Evolutionary conservation across 2,797 vertebrate genomes (phyloP), one percentile per base, ranked within the genome.

Genomic region (Chanos chanos): DNA sequence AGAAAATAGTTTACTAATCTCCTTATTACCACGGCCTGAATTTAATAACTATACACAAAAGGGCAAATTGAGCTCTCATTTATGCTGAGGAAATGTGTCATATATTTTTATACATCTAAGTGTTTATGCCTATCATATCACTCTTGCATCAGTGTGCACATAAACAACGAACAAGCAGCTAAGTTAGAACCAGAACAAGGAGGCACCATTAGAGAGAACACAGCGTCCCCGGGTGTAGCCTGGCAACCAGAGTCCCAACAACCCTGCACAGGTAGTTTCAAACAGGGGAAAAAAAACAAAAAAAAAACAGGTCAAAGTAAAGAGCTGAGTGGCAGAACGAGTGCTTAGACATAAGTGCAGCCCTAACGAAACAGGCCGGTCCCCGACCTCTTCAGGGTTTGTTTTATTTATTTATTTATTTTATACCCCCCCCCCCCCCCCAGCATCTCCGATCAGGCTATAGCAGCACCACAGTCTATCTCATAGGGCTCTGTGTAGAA

Each of bases 201-300:
- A 54, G 40, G 41, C n/a, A 18, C 28, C 48, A 51, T 19, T 70
- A 48, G 50, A 67, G 47, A 64, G 62, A 77, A 66, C 70, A 74
- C 33, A 30, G 49, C 72, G 24, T 71, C 61, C 66, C 57, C 59
- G 27, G 36, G n/a, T 15, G 49, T 45, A 71, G 57, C 69, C 45
- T 61, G 66, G 68, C 65, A 78, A 75, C 72, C 41, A 25, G 61
- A 41, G 36, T 41, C 54, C 53, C 66, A 36, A 68, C 54, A 72
- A 64, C 15, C 52, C 4, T 45, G 34, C 15, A 64, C 34, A 21
- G 39, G 31, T 66, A 51, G 53, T 15, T 21, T 22, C n/a, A n/a
- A n/a, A n/a, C n/a, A n/a, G n/a, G n/a, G n/a, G n/a, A n/a, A n/a
- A n/a, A n/a, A n/a, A n/a, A n/a, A 5, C 45, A 49, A 37, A 27